Evolutionary conservation across 1,140 invertebrate genomes (phyloP).

Genomic region (Sogatella furcifera): DNA sequence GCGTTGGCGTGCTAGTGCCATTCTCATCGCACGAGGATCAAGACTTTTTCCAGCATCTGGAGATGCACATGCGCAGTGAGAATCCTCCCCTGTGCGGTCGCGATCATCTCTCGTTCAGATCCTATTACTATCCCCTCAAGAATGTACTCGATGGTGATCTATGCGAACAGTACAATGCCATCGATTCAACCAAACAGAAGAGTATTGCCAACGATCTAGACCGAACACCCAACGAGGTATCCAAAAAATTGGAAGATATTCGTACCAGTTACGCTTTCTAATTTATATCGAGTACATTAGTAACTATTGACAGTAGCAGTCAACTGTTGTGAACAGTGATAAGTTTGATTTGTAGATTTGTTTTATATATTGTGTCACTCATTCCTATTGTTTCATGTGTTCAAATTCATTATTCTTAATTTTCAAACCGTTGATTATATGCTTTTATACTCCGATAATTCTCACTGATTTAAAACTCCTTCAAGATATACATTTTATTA

Average conservation of each 20-base stretch:
- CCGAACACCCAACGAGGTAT: slow-evolving; percentile 89
- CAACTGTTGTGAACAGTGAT: too few relatives aligned
- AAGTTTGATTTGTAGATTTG: too few relatives aligned
- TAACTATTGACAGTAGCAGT: too few relatives aligned
- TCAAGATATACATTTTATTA: too few relatives aligned
- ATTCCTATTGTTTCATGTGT: too few relatives aligned
- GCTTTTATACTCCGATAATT: too few relatives aligned
- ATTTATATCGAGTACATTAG: slow-evolving; percentile 21
- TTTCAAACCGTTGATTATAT: too few relatives aligned
- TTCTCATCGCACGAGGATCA: slow-evolving; percentile 98
- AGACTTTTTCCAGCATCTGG: slow-evolving; percentile 98
- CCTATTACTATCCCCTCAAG: slow-evolving; percentile 97
- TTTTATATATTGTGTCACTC: too few relatives aligned
- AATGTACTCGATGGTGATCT: slow-evolving; percentile 98
- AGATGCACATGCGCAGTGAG: slow-evolving; percentile 99
- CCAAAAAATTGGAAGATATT: slow-evolving; percentile 90
- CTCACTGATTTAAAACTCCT: too few relatives aligned
- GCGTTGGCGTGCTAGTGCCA: slow-evolving; percentile 91
- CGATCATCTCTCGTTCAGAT: slow-evolving; percentile 94
- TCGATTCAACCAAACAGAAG: slow-evolving; percentile 89
- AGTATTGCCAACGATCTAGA: slow-evolving; percentile 90
- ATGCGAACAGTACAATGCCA: slow-evolving; percentile 96
- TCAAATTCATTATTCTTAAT: too few relatives aligned
- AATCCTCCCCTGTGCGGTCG: slow-evolving; percentile 92
- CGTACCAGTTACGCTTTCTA: slow-evolving; percentile 91